Evolutionary conservation across 2,797 vertebrate species (phyloP).

Genomic region (Tadarida brasiliensis): DNA sequence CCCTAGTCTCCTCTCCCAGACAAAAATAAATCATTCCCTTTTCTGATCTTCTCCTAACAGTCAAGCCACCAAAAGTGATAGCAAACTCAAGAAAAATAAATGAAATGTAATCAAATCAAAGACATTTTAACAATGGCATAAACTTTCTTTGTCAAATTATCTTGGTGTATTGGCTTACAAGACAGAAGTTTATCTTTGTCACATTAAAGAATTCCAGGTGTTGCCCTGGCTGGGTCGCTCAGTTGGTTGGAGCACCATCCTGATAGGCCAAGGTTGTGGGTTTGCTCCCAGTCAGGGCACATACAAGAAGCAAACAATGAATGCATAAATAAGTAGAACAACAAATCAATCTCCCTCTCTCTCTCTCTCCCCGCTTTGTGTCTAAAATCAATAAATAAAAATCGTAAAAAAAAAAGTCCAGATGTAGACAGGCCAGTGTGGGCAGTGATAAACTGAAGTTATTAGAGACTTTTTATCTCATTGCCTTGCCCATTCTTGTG

Average conservation of each 20-base stretch:
- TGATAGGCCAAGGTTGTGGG: too few species aligned
- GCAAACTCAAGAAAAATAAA: conserved; percentile 26
- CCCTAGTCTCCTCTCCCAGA: background rate
- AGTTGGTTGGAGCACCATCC: too few species aligned
- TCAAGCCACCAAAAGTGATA: background rate
- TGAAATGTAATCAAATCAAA: background rate
- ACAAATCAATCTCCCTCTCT: too few species aligned
- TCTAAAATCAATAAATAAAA: background rate
- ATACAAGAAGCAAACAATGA: too few species aligned
- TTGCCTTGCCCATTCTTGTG: background rate
- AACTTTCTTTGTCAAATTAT: conserved; percentile 20
- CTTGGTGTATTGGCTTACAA: background rate
- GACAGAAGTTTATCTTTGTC: background rate
- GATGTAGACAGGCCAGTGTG: background rate
- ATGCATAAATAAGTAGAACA: too few species aligned
- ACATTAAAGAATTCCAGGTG: background rate
- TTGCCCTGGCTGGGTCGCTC: too few species aligned
- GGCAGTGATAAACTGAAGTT: background rate
- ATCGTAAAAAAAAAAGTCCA: background rate
- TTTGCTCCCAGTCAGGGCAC: too few species aligned
- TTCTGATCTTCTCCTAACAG: conserved; percentile 40
- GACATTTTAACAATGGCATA: conserved; percentile 10
- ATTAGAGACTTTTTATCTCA: conserved; percentile 7
- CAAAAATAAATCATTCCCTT: conserved; percentile 36
- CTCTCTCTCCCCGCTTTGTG: background rate